Evolutionary conservation across 2,113 vertebrate species (phyloP), one percentile per base, ranked within the genome.

Genomic region (Potamarius usumacintae): DNA sequence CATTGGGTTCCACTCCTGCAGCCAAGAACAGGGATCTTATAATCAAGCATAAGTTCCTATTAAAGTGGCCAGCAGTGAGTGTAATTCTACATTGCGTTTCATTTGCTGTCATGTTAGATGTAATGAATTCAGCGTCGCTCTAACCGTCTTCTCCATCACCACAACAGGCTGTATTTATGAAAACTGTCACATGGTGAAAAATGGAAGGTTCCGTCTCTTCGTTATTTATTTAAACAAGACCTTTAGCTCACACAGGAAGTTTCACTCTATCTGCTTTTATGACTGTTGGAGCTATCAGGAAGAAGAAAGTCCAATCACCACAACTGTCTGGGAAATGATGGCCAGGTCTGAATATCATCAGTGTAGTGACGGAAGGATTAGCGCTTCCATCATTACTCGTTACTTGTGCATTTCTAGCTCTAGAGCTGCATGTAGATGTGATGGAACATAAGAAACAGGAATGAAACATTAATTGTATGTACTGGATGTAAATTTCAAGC

Each of bases 141-240:
- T 15, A 71, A 18, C 69, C 30, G 89, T 69, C 85, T 63, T 58
- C 30, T 80, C 85, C 7, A 50, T 27, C 82, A 90, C 82, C 83
- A 88, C 87, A 90, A 93, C 89, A 60, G 88, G 92, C 92, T 91
- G 89, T 88, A 5, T 93, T 91, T 89, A 90, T 91, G 84, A 93
- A 90, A 90, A 69, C 67, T 30, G 67, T 30, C 65, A 27, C 65
- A 14, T 11, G 65, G 2, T 34, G 67, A 71, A 88, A 71, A 10
- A 92, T 91, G 88, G 82, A 91, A 90, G 74, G 89, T 91, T 89
- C 89, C 1, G 48, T 86, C 72, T 77, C 50, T 53, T 71, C 77
- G 85, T 94, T 92, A 94, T 95, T 94, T 95, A 92, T 94, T 95
- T 94, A 93, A 91, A 90, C 91, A 94, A 83, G 83, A 60, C 83